A percentile compares a stretch with the other conserved stretches of the same genome.
Evolutionary conservation across 2,888 invertebrate genomes (phyloP).

Genomic region (Cryptocheilus praepositus): DNA sequence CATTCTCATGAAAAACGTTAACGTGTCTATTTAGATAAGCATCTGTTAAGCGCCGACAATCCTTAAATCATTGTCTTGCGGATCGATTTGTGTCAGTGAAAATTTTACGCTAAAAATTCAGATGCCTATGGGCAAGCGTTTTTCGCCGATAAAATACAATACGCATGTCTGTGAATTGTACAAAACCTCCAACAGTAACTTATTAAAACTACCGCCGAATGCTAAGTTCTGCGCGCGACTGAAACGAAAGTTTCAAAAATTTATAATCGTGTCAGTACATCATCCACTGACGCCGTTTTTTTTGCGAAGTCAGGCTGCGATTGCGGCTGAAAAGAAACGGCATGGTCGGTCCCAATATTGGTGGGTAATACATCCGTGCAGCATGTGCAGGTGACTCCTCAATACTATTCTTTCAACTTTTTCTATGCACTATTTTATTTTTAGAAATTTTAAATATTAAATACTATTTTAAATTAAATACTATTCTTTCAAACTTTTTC

Average conservation of each 20-base stretch:
- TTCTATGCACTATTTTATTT: too few species aligned
- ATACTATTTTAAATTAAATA: too few species aligned
- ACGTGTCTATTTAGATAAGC: too few species aligned
- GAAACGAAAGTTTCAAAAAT: conserved; percentile 64
- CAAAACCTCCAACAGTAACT: conserved; percentile 64
- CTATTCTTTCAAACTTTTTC: too few species aligned
- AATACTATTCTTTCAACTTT: neutral
- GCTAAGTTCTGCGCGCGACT: conserved; percentile 56
- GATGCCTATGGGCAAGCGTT: too few species aligned
- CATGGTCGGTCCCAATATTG: conserved; percentile 62
- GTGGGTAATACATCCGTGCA: conserved; percentile 72
- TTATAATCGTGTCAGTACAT: conserved; percentile 60
- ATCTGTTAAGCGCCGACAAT: too few species aligned
- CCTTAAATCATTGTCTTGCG: too few species aligned
- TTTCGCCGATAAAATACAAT: neutral
- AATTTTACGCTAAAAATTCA: too few species aligned
- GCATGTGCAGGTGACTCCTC: conserved; percentile 57
- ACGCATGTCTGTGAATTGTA: conserved; percentile 64
- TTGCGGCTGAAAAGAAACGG: conserved; percentile 67
- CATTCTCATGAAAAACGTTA: too few species aligned
- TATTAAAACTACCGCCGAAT: conserved; percentile 69
- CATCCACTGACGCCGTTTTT: conserved; percentile 62
- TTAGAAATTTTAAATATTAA: too few species aligned
- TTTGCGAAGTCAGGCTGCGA: conserved; percentile 66
- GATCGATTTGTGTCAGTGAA: too few species aligned